Evolutionary conservation across 2,888 invertebrate genomes (phyloP).

Genomic region (Ganaspis brasiliensis): DNA sequence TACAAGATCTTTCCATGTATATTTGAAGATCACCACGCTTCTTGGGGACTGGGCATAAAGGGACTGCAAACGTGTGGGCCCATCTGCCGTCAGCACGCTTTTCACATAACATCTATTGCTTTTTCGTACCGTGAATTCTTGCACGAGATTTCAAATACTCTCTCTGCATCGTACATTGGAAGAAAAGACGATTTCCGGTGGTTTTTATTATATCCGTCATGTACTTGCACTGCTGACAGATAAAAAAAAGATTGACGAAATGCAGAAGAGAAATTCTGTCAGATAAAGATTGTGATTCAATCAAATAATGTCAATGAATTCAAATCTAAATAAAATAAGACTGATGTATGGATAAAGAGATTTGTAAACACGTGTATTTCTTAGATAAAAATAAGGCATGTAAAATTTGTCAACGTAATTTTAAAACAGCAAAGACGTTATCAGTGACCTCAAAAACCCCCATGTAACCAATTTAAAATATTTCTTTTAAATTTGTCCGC

Average conservation of each 20-base stretch:
- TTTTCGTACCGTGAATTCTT: slow-evolving; percentile 36
- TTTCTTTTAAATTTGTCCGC: too few relatives aligned
- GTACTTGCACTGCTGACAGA: slow-evolving; percentile 7
- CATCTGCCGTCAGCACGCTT: slow-evolving; percentile 49
- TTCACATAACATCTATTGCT: slow-evolving; percentile 53
- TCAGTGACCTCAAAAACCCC: too few relatives aligned
- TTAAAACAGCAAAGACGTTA: too few relatives aligned
- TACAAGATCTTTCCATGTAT: slow-evolving; percentile 76
- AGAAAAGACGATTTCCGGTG: slow-evolving; percentile 13
- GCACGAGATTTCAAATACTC: slow-evolving; percentile 41
- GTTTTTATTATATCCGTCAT: slow-evolving; percentile 1
- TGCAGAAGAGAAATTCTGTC: slow-evolving; percentile 3
- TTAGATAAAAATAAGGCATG: too few relatives aligned
- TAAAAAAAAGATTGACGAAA: slow-evolving; percentile 1
- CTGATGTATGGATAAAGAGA: neutral
- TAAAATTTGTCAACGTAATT: too few relatives aligned
- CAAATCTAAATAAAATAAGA: neutral
- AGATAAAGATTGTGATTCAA: slow-evolving; percentile 7
- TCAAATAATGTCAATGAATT: slow-evolving; percentile 9
- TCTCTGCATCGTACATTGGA: neutral
- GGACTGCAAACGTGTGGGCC: slow-evolving; percentile 49
- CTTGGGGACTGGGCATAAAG: slow-evolving; percentile 49
- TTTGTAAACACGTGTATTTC: too few relatives aligned
- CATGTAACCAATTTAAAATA: too few relatives aligned
- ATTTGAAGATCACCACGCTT: slow-evolving; percentile 69